phyloP scores from a whole-genome alignment of 2,113 vertebrate species.

The Nothobranchius kuhntae region DNA sequence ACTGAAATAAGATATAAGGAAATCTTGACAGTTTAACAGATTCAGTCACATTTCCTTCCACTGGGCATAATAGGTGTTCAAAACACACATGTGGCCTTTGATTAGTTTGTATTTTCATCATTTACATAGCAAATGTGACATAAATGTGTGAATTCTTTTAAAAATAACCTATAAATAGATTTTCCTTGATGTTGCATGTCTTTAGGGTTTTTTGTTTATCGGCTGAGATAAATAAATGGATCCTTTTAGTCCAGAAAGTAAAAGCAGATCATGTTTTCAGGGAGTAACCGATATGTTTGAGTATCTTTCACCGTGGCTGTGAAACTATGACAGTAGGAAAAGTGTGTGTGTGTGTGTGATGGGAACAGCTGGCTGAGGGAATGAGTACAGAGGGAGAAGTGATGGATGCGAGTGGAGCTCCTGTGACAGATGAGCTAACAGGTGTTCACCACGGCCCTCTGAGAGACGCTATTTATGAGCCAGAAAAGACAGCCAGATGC shows the following conservation, averaged over 20 bases:
- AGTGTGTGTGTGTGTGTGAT: conserved; percentile 38
- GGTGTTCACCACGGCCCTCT: conserved; percentile 72
- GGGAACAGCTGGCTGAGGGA: conserved; percentile 76
- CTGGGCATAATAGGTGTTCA: too few relatives aligned
- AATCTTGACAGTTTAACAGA: too few relatives aligned
- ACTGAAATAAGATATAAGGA: too few relatives aligned
- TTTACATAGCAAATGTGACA: too few relatives aligned
- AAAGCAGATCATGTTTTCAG: background rate
- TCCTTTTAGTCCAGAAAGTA: background rate
- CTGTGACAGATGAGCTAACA: conserved; percentile 78
- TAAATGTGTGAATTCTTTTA: too few relatives aligned
- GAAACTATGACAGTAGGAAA: conserved; percentile 11
- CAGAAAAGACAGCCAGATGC: conserved; percentile 74
- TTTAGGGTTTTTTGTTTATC: too few relatives aligned
- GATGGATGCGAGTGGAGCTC: conserved; percentile 73
- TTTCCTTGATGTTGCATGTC: too few relatives aligned
- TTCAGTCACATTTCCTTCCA: too few relatives aligned
- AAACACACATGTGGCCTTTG: too few relatives aligned
- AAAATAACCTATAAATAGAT: too few relatives aligned
- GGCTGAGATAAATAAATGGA: too few relatives aligned
- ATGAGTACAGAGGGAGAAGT: conserved; percentile 76
- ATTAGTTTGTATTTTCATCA: too few relatives aligned
- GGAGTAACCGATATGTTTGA: conserved; percentile 17
- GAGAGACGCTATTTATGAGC: conserved; percentile 76
- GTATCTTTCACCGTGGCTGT: conserved; percentile 18